phyloP scores from a whole-genome alignment of 2,797 vertebrate genomes.

The Anguilla marmorata region DNA sequence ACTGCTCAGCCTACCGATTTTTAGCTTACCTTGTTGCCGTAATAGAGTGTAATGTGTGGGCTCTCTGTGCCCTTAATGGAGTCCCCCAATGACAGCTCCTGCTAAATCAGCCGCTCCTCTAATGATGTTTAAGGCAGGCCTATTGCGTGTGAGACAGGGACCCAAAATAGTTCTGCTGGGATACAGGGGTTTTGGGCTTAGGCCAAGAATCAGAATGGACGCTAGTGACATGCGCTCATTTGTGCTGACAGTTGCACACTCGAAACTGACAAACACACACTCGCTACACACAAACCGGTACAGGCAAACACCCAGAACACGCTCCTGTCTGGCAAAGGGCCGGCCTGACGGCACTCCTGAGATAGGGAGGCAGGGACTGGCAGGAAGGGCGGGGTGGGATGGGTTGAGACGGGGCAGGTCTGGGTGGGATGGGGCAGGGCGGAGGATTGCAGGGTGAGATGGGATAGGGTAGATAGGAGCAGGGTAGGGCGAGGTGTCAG shows the following conservation, averaged over 20 bases:
- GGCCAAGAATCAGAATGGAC: too few species aligned
- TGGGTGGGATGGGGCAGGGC: not conserved
- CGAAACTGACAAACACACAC: not conserved
- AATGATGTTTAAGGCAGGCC: too few species aligned
- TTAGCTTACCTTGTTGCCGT: conserved; percentile 61
- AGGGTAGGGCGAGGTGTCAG: not conserved
- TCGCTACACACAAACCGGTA: not conserved
- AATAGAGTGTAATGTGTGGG: conserved; percentile 57
- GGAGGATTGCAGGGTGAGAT: not conserved
- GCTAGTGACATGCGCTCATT: too few species aligned
- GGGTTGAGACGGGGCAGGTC: not conserved
- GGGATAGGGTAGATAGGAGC: not conserved
- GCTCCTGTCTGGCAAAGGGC: too few species aligned
- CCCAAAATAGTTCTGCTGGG: too few species aligned
- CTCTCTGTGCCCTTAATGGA: not conserved
- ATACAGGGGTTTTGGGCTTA: too few species aligned
- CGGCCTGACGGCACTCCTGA: too few species aligned
- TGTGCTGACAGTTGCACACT: too few species aligned
- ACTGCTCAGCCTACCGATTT: conserved; percentile 58
- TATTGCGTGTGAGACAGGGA: too few species aligned
- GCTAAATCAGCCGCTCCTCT: too few species aligned
- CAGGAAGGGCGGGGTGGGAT: not conserved
- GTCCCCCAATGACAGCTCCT: too few species aligned
- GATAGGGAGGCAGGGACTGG: too few species aligned
- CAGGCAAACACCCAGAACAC: not conserved